Evolutionary conservation across 1,140 invertebrate genomes (phyloP).

Genomic region (Notospermus geniculatus): DNA sequence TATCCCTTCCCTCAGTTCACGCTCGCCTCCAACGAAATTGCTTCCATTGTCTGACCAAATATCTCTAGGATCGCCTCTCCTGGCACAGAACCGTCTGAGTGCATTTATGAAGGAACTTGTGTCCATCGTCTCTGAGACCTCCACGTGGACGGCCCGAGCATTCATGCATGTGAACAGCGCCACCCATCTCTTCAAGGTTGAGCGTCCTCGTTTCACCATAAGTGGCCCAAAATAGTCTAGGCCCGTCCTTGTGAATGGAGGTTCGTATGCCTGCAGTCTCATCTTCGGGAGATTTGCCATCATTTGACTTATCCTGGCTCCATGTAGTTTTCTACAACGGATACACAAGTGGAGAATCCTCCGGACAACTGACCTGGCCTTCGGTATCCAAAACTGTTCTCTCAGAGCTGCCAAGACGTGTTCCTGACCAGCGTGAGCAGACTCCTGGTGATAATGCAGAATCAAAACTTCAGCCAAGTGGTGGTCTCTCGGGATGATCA

Average conservation of each 20-base stretch:
- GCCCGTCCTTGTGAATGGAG: slow-evolving; percentile 25
- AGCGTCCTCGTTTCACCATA: slow-evolving; percentile 9
- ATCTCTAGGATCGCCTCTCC: slow-evolving; percentile 14
- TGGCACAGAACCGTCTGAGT: slow-evolving; percentile 4
- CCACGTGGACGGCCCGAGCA: slow-evolving; percentile 20
- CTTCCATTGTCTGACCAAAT: slow-evolving; percentile 22
- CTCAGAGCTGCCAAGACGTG: slow-evolving; percentile 16
- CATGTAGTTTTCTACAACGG: slow-evolving; percentile 17
- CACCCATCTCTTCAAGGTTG: slow-evolving; percentile 6
- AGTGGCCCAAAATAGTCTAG: slow-evolving; percentile 29
- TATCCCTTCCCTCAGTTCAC: not conserved
- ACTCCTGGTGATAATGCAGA: slow-evolving; percentile 22
- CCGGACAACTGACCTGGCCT: slow-evolving; percentile 13
- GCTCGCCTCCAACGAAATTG: slow-evolving; percentile 20
- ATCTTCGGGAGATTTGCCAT: slow-evolving; percentile 29
- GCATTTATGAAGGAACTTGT: slow-evolving; percentile 14
- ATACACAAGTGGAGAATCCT: slow-evolving; percentile 26
- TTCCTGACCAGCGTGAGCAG: slow-evolving; percentile 22
- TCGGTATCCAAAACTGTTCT: slow-evolving; percentile 28
- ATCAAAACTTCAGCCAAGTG: slow-evolving; percentile 22
- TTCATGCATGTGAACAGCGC: slow-evolving; percentile 20
- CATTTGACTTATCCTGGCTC: slow-evolving; percentile 16
- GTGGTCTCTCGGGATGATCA: slow-evolving; percentile 22
- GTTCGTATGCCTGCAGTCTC: slow-evolving; percentile 14
- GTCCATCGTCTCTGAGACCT: slow-evolving; percentile 11